phyloP scores from a whole-genome alignment of 1,140 invertebrate species.

The Drosophila parabipectinata region DNA sequence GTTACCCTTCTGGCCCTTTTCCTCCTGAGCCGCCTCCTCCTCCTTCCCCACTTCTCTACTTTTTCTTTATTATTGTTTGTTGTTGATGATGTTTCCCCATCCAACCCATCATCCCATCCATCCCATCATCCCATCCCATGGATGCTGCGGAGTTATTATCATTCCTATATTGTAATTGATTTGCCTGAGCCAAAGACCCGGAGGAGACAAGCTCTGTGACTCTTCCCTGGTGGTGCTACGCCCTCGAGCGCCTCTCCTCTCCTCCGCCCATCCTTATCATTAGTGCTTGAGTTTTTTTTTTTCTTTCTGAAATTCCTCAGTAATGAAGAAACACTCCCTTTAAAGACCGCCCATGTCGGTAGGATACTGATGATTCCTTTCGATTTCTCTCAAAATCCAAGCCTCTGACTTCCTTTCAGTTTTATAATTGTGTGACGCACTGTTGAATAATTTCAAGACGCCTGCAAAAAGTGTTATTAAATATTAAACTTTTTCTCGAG shows the following conservation, averaged over 20 bases:
- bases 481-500: no score
- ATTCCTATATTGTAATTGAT: conserved; percentile 75
- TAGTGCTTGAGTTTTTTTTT: conserved; percentile 2
- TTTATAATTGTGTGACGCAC: conserved; percentile 14
- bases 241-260: not conserved
- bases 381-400: not conserved
- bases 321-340: conserved; percentile 23
- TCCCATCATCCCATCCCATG: conserved; percentile 10
- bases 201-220: conserved; percentile 10
- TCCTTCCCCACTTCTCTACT: not conserved
- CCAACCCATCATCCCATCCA: conserved; percentile 8
- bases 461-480: conserved; percentile 3
- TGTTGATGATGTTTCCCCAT: conserved; percentile 14
- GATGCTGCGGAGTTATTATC: conserved; percentile 41
- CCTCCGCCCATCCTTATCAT: conserved; percentile 5
- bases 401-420: not conserved
- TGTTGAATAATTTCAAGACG: not conserved
- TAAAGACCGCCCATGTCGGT: conserved; percentile 17
- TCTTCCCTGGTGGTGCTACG: conserved; percentile 12
- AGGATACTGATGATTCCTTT: conserved; percentile 26
- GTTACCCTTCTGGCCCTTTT: conserved; percentile 18
- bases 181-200: conserved; percentile 47
- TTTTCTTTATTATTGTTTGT: conserved; percentile 24
- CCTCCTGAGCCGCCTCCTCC: not conserved
- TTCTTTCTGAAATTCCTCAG: conserved; percentile 1